Evolutionary conservation across 2,888 invertebrate genomes (phyloP).

Genomic region (Leptopilina drosophilae): DNA sequence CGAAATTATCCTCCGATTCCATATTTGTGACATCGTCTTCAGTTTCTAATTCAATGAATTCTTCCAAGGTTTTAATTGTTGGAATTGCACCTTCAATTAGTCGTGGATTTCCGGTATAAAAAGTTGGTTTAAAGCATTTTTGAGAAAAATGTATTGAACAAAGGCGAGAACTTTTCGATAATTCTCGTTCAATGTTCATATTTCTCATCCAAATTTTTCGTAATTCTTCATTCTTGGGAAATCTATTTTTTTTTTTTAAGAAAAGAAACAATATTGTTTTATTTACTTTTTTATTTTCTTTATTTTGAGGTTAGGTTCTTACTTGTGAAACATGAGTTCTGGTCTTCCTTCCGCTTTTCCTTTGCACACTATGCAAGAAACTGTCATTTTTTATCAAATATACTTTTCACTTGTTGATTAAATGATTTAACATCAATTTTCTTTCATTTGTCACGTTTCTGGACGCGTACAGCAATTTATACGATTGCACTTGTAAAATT

Average conservation of each 20-base stretch:
- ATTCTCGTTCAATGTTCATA: neutral
- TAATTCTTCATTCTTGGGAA: neutral
- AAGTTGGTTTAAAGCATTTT: neutral
- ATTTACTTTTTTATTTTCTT: neutral
- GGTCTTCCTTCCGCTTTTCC: neutral
- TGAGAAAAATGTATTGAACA: slow-evolving; percentile 15
- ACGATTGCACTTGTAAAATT: neutral
- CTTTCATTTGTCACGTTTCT: neutral
- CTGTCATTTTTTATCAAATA: neutral
- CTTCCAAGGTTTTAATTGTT: neutral
- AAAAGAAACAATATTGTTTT: neutral
- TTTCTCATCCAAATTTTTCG: neutral
- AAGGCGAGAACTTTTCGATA: neutral
- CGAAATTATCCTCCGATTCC: neutral
- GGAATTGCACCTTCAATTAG: slow-evolving; percentile 7
- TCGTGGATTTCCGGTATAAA: neutral
- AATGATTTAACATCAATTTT: neutral
- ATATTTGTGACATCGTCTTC: neutral
- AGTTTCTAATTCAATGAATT: neutral
- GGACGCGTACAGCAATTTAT: neutral
- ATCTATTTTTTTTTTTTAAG: neutral
- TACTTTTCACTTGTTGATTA: neutral
- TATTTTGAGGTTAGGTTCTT: slow-evolving; percentile 17
- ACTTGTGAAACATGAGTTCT: slow-evolving; percentile 9
- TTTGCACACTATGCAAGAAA: neutral